Evolutionary conservation across 2,888 invertebrate species (phyloP), one percentile per base, ranked within the genome.

Genomic region (Calameuta filiformis): DNA sequence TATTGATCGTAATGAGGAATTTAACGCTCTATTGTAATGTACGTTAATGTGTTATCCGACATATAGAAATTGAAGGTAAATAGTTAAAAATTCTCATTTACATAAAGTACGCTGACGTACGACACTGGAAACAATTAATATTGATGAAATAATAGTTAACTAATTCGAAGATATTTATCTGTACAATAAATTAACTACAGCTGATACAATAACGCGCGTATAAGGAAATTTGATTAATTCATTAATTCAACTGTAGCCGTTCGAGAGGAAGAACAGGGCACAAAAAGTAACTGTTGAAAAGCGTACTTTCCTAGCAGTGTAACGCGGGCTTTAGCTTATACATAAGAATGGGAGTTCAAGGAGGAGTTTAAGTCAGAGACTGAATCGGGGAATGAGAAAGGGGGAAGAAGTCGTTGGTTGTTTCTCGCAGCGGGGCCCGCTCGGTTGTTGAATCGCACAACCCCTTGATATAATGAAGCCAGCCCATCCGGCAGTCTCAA

Each of bases 381-480:
- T 9, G 56, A 56, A 15, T 56, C 56, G 23, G 23, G 56, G 9
- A 23, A 56, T 23, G 56, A 56, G 56, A 56, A 56, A 56, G 56
- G 23, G 56, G 23, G 56, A 56, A 56, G 23, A 56, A 56, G 23
- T 56, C 56, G 56, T 56, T 56, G 56, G 56, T 56, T 56, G 56
- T 9, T 56, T 56, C 56, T 23, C 9, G 56, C 56, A 56, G 23
- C 23, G 56, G 56, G 56, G 23, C 56, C 56, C 56, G 23, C 56
- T 23, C 56, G 56, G 56, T 76, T 75, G 74, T 79, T 79, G 76
- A 79, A 79, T 56, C 56, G 56, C 56, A 56, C 56, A 77, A 76
- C 75, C 81, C 78, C 81, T 82, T 79, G 84, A 84, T 84, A 81
- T 84, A 85, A 85, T 82, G 84, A 84, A 85, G 79, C 81, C 68